Conservation (phyloP, 2,888 invertebrate genomes). For the Callyntrura guangdongensis region DNA sequence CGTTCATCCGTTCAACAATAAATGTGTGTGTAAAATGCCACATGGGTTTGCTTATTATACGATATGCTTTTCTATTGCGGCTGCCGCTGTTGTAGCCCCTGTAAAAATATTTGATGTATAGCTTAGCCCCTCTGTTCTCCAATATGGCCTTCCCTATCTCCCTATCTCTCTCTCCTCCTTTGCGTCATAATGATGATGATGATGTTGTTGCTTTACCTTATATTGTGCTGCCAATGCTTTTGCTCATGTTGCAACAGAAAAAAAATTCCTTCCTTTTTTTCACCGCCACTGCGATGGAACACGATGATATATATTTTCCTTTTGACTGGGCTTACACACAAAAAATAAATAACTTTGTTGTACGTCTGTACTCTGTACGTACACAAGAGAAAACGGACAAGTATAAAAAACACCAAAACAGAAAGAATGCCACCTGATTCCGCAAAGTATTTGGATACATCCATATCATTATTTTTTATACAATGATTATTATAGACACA, state of each 20-base stretch:
- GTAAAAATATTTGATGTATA: conserved; percentile 19
- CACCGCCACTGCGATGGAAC: not conserved
- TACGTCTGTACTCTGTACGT: too few species aligned
- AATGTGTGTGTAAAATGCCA: conserved; percentile 24
- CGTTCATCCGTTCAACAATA: conserved; percentile 49
- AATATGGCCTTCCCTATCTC: conserved; percentile 64
- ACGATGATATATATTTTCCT: conserved; percentile 27
- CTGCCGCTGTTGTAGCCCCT: not conserved
- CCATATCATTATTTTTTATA: not conserved
- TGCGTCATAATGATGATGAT: conserved; percentile 50
- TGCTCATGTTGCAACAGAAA: not conserved
- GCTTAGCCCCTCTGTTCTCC: conserved; percentile 36
- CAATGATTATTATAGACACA: conserved; percentile 32
- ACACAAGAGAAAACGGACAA: conserved; percentile 6
- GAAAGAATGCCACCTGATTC: conserved; percentile 77
- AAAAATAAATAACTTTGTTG: conserved; percentile 53
- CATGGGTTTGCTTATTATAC: conserved; percentile 1
- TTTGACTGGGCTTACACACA: conserved; percentile 43
- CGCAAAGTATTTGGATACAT: conserved; percentile 56
- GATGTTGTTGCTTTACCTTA: conserved; percentile 18
- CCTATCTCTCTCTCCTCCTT: not conserved
- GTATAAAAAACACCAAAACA: not conserved
- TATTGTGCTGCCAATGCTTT: not conserved
- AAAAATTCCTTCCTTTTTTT: not conserved
- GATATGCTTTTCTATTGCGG: not conserved